Evolutionary conservation across 2,888 invertebrate genomes (phyloP), one percentile per base, ranked within the genome.

Genomic region (Seira ritae): DNA sequence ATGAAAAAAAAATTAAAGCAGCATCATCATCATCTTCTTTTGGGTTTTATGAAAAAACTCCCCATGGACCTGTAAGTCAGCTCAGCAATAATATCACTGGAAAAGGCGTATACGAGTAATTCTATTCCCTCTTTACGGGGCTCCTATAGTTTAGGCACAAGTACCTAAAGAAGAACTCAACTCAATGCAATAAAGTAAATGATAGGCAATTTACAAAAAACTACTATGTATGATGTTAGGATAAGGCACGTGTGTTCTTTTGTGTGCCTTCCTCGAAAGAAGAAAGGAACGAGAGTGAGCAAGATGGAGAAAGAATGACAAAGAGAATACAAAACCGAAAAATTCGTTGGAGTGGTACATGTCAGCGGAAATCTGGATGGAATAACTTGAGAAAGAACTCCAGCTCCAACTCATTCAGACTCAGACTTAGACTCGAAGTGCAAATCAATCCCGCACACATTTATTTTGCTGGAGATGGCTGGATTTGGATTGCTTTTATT

Each of bases 121-220:
- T 50, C 15, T 15, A 50, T 50, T 42, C 42, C 4, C 12, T 50
- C 15, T 31, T 50, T 50, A 3, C 50, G 12, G 12, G 12, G 12
- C 50, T 15, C 6, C 50, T n/a, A n/a, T n/a, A 50, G 50, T 50
- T 2, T 8, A n/a, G 50, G 12, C 17, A 15, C 50, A 50, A 50
- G 17, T n/a, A 15, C 50, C 50, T 15, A 50, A 15, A 50, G 50
- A 50, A 50, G 17, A 50, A 50, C 17, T 50, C 50, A n/a, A 50
- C 50, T 50, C 50, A n/a, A 50, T n/a, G 50, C 67, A 80, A 80
- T 80, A 80, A 80, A 80, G 65, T 60, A 67, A 60, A 72, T 80
- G 67, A 80, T 80, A 73, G 73, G 31, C 73, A 55, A 60, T 80
- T 80, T 73, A 17, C n/a, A n/a, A 70, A 70, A 65, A 65, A 17